These are phyloP conservation scores for Pollenia angustigena DNA, from an alignment of 2,888 invertebrate genomes.

Conservation along the genomic window DNA sequence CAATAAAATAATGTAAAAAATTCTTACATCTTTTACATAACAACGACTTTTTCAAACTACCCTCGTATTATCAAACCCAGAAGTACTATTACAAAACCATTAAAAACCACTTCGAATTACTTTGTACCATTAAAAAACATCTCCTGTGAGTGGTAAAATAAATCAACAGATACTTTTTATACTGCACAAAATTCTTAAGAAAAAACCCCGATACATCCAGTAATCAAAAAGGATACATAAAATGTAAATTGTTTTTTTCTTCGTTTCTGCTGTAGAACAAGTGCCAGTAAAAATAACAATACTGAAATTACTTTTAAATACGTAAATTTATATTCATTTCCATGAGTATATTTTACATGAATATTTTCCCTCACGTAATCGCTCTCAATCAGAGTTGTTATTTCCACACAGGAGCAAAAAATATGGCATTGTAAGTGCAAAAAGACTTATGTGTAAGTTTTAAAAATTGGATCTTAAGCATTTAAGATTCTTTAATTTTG, in stretches of 20 bases:
- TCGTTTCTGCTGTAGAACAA: no score
- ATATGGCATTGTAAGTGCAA: no score
- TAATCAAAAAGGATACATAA: background rate
- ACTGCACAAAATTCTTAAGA: background rate
- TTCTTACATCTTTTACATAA: no score
- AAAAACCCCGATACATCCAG: background rate
- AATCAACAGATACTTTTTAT: constrained; percentile 16
- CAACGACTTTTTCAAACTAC: background rate
- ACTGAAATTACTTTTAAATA: constrained; percentile 8
- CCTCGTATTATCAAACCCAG: background rate
- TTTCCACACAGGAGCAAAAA: no score
- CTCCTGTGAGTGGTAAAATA: constrained; percentile 9
- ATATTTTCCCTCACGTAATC: constrained; percentile 15
- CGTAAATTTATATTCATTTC: background rate
- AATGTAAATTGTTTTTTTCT: no score
- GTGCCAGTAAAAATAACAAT: constrained; percentile 1
- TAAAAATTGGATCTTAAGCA: no score
- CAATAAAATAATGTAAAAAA: no score
- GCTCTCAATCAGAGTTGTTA: constrained; percentile 3
- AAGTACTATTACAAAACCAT: background rate
- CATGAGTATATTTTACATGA: constrained; percentile 6
- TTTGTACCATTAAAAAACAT: constrained; percentile 5
- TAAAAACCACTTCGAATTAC: constrained; percentile 19
- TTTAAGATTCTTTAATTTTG: no score
- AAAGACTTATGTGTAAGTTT: no score